Conservation (phyloP, 2,888 invertebrate species). For the Dryococelus australis region DNA sequence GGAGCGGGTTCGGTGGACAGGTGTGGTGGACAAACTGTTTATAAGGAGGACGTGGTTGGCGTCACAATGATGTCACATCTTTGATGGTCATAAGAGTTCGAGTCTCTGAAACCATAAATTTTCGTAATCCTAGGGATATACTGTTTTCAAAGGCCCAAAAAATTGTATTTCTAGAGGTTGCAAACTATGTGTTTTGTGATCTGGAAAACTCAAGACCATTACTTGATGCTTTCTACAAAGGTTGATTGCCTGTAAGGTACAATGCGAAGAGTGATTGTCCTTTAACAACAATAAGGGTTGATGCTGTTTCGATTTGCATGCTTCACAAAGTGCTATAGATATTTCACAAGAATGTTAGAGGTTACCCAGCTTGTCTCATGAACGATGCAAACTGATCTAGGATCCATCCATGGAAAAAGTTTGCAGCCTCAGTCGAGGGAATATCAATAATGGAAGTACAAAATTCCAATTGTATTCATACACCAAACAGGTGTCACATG, state of each 20-base stretch:
- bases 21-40: too few species aligned
- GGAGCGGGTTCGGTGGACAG: too few species aligned
- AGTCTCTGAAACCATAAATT: too few species aligned
- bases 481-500: not conserved
- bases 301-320: not conserved
- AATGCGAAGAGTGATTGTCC: not conserved
- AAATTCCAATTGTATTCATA: not conserved
- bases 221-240: not conserved
- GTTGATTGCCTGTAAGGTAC: not conserved
- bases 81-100: not conserved
- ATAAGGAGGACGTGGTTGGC: too few species aligned
- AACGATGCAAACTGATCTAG: not conserved
- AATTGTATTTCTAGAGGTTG: too few species aligned
- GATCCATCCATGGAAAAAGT: not conserved
- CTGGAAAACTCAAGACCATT: too few species aligned
- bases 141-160: not conserved
- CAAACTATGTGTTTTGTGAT: too few species aligned
- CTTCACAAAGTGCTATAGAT: not conserved
- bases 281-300: not conserved
- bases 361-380: not conserved
- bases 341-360: not conserved
- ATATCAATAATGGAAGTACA: not conserved
- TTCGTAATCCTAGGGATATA: not conserved
- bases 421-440: not conserved
- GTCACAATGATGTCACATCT: not conserved